Evolutionary conservation across 1,140 invertebrate genomes (phyloP), one percentile per base, ranked within the genome.

Genomic region (Eueides isabella): DNA sequence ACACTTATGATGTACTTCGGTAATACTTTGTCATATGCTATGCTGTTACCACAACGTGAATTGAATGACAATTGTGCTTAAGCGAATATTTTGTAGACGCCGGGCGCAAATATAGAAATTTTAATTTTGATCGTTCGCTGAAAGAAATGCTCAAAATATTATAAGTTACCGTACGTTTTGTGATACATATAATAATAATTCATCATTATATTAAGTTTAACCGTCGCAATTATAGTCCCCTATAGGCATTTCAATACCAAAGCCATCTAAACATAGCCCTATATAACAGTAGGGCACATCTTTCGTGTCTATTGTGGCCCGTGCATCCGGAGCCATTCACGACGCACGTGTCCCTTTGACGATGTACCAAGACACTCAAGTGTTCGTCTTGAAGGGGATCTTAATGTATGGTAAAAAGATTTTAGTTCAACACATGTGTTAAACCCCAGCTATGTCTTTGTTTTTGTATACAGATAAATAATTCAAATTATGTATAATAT

Each of bases 291-390:
- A 72, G 41, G 63, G 61, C 31, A 63, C 61, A 63, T 70, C 68
- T 70, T 63, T 67, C 44, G 63, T 73, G 55, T 72, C 63, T 69
- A 77, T 77, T 77, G 75, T 77, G 67, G 29, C 33, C 67, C 68
- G 30, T 70, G 71, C 72, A 77, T 77, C 76, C 72, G 76, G 76
- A 74, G 67, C 68, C 35, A 77, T 77, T 77, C 35, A 77, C 61
- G 12, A 68, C 71, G 72, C 76, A 77, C 76, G 76, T 77, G 76
- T 74, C 76, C 67, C 38, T 70, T 65, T 73, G 44, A 69, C 48
- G 67, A 35, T 66, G 62, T 66, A 55, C 71, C 71, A 55, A 72
- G 71, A 70, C 61, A 61, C 63, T 70, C 68, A 28, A 66, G 64
- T 72, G 71, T 19, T 63, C 61, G 7, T 55, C 64, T 66, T 72